Conservation (phyloP, 2,888 invertebrate genomes). For the Zaprionus lineosus region DNA sequence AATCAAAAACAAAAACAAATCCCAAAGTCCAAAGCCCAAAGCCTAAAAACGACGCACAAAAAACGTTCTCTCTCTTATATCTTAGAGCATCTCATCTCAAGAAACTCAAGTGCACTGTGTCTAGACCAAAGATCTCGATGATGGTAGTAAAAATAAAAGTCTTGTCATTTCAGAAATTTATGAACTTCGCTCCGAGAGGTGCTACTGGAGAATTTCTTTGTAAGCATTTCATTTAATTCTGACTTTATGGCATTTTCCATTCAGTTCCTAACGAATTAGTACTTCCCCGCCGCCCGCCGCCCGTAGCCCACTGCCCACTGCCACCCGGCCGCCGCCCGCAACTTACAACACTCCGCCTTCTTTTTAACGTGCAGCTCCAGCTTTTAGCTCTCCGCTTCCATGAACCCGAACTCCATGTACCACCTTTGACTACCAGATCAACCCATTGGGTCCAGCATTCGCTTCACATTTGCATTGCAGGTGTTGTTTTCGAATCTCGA, state of each 20-base stretch:
- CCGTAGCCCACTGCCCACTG: too few species aligned
- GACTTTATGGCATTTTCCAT: conserved; percentile 39
- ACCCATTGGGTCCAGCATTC: conserved; percentile 49
- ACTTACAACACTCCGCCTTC: too few species aligned
- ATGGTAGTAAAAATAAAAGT: conserved; percentile 28
- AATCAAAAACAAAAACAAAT: background rate
- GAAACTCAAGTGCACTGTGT: conserved; percentile 44
- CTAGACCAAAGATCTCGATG: conserved; percentile 20
- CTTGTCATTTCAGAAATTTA: conserved; percentile 49
- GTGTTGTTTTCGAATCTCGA: conserved; percentile 46
- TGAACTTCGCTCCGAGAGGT: conserved; percentile 52
- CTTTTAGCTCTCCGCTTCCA: too few species aligned
- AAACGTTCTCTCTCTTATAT: conserved; percentile 56
- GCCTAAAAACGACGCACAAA: conserved; percentile 4
- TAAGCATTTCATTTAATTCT: conserved; percentile 45
- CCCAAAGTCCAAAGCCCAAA: too few species aligned
- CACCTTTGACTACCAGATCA: too few species aligned
- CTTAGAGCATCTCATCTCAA: conserved; percentile 68
- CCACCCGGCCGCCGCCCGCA: too few species aligned
- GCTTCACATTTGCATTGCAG: conserved; percentile 55
- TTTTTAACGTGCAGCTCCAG: too few species aligned
- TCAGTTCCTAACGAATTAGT: too few species aligned
- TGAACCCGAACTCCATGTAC: too few species aligned
- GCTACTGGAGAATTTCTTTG: conserved; percentile 67
- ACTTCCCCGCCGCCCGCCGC: too few species aligned